Percentiles rank a stretch among this genome's conserved stretches.
These are phyloP conservation scores for Spea bombifrons DNA, from an alignment of 2,113 vertebrate species.

Conservation along the genomic window DNA sequence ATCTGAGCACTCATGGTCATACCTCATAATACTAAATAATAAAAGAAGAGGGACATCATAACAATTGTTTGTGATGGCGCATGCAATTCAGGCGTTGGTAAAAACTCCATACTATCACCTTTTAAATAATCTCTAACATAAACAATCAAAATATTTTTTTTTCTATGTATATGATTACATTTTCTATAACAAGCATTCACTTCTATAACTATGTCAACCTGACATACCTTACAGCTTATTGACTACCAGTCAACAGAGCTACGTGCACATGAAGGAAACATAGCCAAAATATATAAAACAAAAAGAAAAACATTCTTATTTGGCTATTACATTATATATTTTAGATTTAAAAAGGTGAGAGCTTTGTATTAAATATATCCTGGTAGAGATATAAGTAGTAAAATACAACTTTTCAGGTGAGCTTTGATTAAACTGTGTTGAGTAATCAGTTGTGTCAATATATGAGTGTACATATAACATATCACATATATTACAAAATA, in stretches of 20 bases:
- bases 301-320: no score
- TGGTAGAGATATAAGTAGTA: slow-evolving; percentile 22
- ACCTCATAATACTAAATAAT: slow-evolving; percentile 6
- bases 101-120: slow-evolving; percentile 2
- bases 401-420: slow-evolving; percentile 59
- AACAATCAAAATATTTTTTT: background rate
- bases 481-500: slow-evolving; percentile 51
- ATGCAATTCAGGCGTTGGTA: background rate
- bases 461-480: slow-evolving; percentile 69
- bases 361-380: background rate
- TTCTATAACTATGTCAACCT: no score
- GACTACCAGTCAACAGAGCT: no score
- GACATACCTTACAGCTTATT: no score
- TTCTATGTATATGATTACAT: background rate
- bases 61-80: background rate
- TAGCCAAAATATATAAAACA: background rate
- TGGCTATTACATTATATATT: background rate
- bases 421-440: slow-evolving; percentile 57
- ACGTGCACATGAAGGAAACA: background rate
- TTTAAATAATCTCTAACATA: background rate
- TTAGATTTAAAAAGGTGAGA: background rate
- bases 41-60: background rate
- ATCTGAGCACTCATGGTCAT: slow-evolving; percentile 11
- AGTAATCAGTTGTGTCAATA: slow-evolving; percentile 67
- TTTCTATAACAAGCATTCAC: background rate